phyloP scores from a whole-genome alignment of 2,888 invertebrate species.

The Hermaeophaga mercurialis region DNA sequence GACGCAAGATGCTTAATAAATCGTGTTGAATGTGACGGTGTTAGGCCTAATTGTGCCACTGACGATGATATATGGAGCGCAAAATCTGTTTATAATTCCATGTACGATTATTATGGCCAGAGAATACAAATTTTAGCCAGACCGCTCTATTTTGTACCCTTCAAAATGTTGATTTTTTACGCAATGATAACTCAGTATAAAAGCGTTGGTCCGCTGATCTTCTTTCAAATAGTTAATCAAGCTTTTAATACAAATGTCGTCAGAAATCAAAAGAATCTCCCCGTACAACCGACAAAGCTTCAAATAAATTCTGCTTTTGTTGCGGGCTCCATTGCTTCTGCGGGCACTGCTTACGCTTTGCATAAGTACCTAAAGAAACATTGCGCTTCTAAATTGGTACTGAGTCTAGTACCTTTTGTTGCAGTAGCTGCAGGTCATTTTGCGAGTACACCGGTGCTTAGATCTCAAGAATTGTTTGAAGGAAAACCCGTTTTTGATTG shows the following conservation, averaged over 20 bases:
- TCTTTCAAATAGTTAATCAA: background rate
- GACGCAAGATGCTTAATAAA: slow-evolving; percentile 2
- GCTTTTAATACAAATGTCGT: slow-evolving; percentile 1
- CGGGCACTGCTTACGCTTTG: background rate
- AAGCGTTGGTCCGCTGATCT: background rate
- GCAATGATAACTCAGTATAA: slow-evolving; percentile 4
- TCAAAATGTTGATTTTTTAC: slow-evolving; percentile 5
- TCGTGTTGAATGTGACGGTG: background rate
- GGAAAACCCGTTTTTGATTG: slow-evolving; percentile 14
- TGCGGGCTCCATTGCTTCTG: background rate
- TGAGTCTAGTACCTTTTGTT: slow-evolving; percentile 7
- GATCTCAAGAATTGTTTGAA: slow-evolving; percentile 10
- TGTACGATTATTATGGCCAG: background rate
- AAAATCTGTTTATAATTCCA: slow-evolving; percentile 3
- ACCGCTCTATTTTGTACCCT: background rate
- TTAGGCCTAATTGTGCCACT: background rate
- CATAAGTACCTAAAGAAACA: background rate
- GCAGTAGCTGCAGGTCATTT: slow-evolving; percentile 5
- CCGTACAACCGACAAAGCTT: background rate
- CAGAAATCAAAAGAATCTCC: background rate
- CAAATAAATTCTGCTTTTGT: background rate
- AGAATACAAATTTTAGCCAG: background rate
- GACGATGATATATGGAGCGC: slow-evolving; percentile 7
- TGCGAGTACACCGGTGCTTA: slow-evolving; percentile 7
- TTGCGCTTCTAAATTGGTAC: background rate